Evolutionary conservation across 2,888 invertebrate genomes (phyloP).

Genomic region (Dinocampus coccinellae): DNA sequence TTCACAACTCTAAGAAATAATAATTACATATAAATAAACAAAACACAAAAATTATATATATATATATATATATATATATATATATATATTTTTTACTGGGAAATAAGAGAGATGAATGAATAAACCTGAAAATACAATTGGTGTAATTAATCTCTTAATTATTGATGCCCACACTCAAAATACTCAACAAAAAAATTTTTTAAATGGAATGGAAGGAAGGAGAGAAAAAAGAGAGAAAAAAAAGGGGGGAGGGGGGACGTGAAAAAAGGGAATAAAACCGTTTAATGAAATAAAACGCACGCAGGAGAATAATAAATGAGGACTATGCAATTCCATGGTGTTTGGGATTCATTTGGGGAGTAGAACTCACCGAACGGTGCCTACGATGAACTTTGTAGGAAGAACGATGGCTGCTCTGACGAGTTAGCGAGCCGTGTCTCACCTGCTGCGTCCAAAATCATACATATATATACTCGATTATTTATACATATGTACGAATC

Average conservation of each 20-base stretch:
- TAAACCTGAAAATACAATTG: neutral
- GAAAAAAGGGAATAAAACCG: slow-evolving; percentile 20
- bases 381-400: slow-evolving; percentile 78
- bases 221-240: slow-evolving; percentile 20
- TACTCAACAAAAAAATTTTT: no score
- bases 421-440: slow-evolving; percentile 81
- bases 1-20: neutral
- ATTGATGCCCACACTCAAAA: slow-evolving; percentile 27
- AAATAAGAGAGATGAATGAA: neutral
- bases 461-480: slow-evolving; percentile 49
- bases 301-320: slow-evolving; percentile 10
- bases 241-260: slow-evolving; percentile 34
- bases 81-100: slow-evolving; percentile 17
- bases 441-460: slow-evolving; percentile 73
- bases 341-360: slow-evolving; percentile 2
- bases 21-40: neutral
- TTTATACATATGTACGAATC: slow-evolving; percentile 9
- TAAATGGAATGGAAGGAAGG: no score
- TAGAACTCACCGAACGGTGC: slow-evolving; percentile 78
- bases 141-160: neutral
- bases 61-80: no score
- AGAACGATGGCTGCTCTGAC: slow-evolving; percentile 73
- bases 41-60: neutral
- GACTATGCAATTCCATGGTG: neutral
- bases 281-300: slow-evolving; percentile 12